phyloP scores from a whole-genome alignment of 53 echinoderm and acorn worm genomes.

The Luidia sarsii region DNA sequence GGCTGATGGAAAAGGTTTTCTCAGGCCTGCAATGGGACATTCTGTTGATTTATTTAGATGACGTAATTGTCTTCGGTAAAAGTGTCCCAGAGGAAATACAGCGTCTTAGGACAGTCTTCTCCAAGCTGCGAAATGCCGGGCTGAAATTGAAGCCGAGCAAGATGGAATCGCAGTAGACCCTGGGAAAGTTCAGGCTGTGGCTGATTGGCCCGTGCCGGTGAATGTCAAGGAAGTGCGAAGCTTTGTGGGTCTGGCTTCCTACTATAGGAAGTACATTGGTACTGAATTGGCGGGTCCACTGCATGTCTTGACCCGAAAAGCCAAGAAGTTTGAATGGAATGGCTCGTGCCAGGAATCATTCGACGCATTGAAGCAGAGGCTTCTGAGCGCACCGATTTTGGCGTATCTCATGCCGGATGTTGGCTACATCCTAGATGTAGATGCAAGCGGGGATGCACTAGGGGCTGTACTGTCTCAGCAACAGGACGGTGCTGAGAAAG shows the following conservation, averaged over 20 bases:
- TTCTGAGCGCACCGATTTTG: not conserved
- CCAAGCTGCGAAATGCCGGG: conserved; percentile 3
- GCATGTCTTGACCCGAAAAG: conserved; percentile 28
- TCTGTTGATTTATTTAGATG: conserved; percentile 51
- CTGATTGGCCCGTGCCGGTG: conserved; percentile 18
- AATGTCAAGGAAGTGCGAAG: conserved; percentile 43
- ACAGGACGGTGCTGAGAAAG: conserved; percentile 3
- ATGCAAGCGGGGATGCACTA: not conserved
- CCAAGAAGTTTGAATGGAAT: not conserved
- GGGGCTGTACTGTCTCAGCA: conserved; percentile 5
- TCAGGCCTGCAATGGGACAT: conserved; percentile 46
- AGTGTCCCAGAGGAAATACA: conserved; percentile 7
- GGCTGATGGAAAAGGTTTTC: conserved; percentile 40
- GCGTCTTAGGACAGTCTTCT: conserved; percentile 1
- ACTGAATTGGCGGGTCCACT: conserved; percentile 43
- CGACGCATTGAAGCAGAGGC: not conserved
- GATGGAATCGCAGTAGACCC: conserved; percentile 9
- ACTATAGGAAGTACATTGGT: conserved; percentile 34
- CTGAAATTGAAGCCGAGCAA: conserved; percentile 33
- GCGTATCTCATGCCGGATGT: conserved; percentile 1
- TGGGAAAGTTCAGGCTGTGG: not conserved
- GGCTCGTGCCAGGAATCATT: not conserved
- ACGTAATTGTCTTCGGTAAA: conserved; percentile 56
- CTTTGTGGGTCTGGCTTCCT: conserved; percentile 53
- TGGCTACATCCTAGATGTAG: not conserved